Base-by-base conservation (phyloP, 2,888 invertebrate genomes). In the Mythimna albipuncta region DNA sequence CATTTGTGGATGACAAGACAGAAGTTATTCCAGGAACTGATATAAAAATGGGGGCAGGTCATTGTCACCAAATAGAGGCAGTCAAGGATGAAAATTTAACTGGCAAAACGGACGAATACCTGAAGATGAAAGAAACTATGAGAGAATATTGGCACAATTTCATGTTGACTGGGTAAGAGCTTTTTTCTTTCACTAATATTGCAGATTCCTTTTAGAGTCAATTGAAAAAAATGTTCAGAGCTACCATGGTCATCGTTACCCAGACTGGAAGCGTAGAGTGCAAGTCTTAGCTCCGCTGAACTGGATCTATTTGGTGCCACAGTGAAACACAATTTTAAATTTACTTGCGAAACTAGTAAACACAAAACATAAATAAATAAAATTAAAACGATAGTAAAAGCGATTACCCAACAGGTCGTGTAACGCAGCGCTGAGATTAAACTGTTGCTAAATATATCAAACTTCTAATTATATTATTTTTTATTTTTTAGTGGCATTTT, bases 91-190 rank as follows among this genome's bases (percentile, higher is more conserved):
- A 77, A 63, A 77, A 77, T 38, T 44, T 72, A 35, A 69, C 65
- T 11, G 47, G 54, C 38, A 47, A 69, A 21, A 75, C 88, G 0
- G 70, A 81, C 13, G 87, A 85, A 57, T 87, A 79, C 64, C 71
- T 50, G 32, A 58, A 72, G 6, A 86, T 89, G 79, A 86, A 82
- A 64, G 35, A 35, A 10, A 72, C 50, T 1, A 66, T 87, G 72
- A 73, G 84, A 68, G 78, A 88, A n/a, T 66, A 88, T 55, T 87
- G 87, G 84, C 35, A 76, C 3, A 87, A 85, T 65, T 90, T 90
- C 63, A 85, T 90, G 62, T 79, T 71, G 21, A 84, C 77, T 21
- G 87, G 89, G 90, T 90, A 78, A 86, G 85, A 11, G 7, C 1
- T n/a, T 38, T 62, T 35, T 35, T 26, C 6, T 52, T 0, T 21